Conservation (phyloP, 2,888 invertebrate genomes). For the Ophonus ardosiacus region DNA sequence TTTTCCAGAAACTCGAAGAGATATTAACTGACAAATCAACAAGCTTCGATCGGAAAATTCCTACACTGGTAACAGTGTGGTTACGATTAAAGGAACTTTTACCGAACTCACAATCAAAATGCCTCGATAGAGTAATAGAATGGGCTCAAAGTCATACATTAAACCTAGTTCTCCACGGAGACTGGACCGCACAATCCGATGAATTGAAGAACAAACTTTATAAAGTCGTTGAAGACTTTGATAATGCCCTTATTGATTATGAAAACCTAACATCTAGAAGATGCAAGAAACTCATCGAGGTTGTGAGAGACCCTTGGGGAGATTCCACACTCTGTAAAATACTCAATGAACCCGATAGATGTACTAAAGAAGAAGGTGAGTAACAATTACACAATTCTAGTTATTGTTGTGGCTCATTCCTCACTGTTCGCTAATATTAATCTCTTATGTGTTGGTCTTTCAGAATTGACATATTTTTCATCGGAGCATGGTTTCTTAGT, state of each 20-base stretch:
- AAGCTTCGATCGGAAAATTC: conserved; percentile 51
- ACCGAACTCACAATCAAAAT: conserved; percentile 71
- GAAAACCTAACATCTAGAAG: conserved; percentile 72
- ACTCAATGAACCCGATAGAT: conserved; percentile 71
- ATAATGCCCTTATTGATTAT: conserved; percentile 70
- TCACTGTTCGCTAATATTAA: conserved; percentile 22
- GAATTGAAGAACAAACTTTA: conserved; percentile 67
- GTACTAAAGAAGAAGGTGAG: conserved; percentile 72
- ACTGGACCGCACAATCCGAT: conserved; percentile 69
- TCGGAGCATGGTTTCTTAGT: conserved; percentile 79
- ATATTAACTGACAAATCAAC: conserved; percentile 72
- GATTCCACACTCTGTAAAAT: conserved; percentile 71
- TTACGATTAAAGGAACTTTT: conserved; percentile 34
- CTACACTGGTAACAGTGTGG: conserved; percentile 52
- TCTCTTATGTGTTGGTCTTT: conserved; percentile 11
- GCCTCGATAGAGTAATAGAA: conserved; percentile 73
- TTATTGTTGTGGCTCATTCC: conserved; percentile 13
- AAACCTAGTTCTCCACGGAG: conserved; percentile 73
- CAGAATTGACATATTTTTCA: conserved; percentile 78
- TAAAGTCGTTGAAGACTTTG: conserved; percentile 71
- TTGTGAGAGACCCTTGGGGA: conserved; percentile 74
- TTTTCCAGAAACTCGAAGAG: conserved; percentile 72
- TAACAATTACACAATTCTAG: neutral
- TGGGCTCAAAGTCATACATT: conserved; percentile 74
- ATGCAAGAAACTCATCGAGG: conserved; percentile 73